These are phyloP conservation scores for Watsonalla binaria DNA, from an alignment of 2,888 invertebrate species.

Conservation along the genomic window DNA sequence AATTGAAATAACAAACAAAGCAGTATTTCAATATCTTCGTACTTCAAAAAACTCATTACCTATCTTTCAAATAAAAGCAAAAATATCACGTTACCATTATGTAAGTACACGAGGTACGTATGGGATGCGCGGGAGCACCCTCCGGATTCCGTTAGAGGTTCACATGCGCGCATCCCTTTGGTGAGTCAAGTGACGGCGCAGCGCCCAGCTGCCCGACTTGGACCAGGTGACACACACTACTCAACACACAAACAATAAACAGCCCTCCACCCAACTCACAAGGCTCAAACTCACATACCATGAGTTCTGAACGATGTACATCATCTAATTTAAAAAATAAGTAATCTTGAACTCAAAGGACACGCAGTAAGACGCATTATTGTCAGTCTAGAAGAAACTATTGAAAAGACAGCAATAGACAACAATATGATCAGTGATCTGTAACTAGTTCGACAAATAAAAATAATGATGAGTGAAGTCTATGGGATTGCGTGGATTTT, in stretches of 20 bases:
- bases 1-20: neutral
- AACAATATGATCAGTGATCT: constrained; percentile 68
- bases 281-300: constrained; percentile 11
- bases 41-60: constrained; percentile 2
- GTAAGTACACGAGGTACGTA: constrained; percentile 10
- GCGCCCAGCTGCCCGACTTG: constrained; percentile 61
- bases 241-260: constrained; percentile 19
- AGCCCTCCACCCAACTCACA: constrained; percentile 20
- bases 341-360: constrained; percentile 43
- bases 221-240: constrained; percentile 59
- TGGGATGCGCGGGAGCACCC: constrained; percentile 49
- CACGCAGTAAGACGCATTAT: constrained; percentile 36
- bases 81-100: constrained; percentile 60
- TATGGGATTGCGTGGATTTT: constrained; percentile 18
- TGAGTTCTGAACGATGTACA: constrained; percentile 24
- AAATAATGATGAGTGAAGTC: constrained; percentile 37
- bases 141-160: constrained; percentile 65
- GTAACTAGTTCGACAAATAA: constrained; percentile 66
- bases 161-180: constrained; percentile 74
- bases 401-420: constrained; percentile 56
- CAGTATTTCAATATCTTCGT: too few relatives aligned
- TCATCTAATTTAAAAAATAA: constrained; percentile 26
- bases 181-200: constrained; percentile 73
- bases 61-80: constrained; percentile 12
- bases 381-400: constrained; percentile 18